phyloP scores from a whole-genome alignment of 2,888 invertebrate genomes.

The Orthonychiurus folsomi region DNA sequence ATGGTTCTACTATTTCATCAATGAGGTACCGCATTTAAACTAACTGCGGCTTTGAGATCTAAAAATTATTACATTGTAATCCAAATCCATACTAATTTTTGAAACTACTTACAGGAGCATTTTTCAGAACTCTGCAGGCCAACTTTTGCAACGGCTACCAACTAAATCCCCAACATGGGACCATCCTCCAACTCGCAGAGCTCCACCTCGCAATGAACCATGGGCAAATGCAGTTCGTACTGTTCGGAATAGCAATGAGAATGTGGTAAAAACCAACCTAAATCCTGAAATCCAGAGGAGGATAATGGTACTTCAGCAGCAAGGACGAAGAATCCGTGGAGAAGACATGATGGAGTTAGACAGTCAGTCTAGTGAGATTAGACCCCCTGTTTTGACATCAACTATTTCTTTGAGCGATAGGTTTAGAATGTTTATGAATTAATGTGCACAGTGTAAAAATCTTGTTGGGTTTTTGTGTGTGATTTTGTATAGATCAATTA shows the following conservation, averaged over 20 bases:
- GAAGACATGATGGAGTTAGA: conserved; percentile 13
- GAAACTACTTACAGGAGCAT: too few relatives aligned
- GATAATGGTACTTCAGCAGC: conserved; percentile 35
- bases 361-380: conserved; percentile 27
- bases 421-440: conserved; percentile 28
- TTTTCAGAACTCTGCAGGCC: too few relatives aligned
- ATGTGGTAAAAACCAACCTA: conserved; percentile 7
- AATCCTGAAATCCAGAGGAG: conserved; percentile 38
- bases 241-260: background rate
- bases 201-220: background rate
- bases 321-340: conserved; percentile 21
- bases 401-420: conserved; percentile 34
- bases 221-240: background rate
- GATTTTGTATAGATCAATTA: too few relatives aligned
- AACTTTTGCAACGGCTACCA: too few relatives aligned
- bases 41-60: too few relatives aligned
- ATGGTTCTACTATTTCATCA: background rate
- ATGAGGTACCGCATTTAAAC: too few relatives aligned
- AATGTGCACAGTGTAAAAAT: background rate
- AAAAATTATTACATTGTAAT: too few relatives aligned
- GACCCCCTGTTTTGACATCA: conserved; percentile 32
- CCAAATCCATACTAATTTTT: too few relatives aligned
- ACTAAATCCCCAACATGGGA: too few relatives aligned
- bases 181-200: too few relatives aligned
- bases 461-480: background rate